Percentiles rank a stretch among this genome's conserved stretches.
phyloP scores from a whole-genome alignment of 2,797 vertebrate genomes.

The Triplophysa bombifrons region DNA sequence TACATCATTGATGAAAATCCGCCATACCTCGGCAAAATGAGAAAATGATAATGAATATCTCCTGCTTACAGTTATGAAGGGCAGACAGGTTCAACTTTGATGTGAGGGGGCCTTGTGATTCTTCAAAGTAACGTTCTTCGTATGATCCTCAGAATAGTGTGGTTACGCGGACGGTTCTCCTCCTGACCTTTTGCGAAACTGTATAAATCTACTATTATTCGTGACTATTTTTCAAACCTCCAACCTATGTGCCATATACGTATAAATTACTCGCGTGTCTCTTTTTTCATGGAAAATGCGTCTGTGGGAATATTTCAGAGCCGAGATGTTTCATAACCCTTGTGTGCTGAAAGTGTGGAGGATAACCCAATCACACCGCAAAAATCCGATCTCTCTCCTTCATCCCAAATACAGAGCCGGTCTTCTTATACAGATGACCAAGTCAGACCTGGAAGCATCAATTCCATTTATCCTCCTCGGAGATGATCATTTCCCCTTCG shows the following conservation, averaged over 20 bases:
- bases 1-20: constrained; percentile 63
- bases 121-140: constrained; percentile 32
- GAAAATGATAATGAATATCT: constrained; percentile 39
- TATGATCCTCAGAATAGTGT: neutral
- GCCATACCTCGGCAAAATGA: constrained; percentile 51
- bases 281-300: constrained; percentile 13
- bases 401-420: constrained; percentile 27
- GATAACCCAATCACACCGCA: constrained; percentile 51
- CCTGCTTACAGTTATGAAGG: constrained; percentile 29
- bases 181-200: neutral
- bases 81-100: constrained; percentile 21
- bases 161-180: constrained; percentile 12
- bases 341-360: constrained; percentile 43
- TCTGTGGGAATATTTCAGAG: constrained; percentile 27
- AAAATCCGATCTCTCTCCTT: constrained; percentile 48
- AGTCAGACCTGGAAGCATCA: constrained; percentile 54
- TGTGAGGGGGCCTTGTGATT: neutral
- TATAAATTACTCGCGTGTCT: constrained; percentile 23
- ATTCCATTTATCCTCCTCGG: constrained; percentile 51
- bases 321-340: constrained; percentile 56
- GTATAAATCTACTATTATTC: neutral
- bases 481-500: constrained; percentile 45
- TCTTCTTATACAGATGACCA: constrained; percentile 47
- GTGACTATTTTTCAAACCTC: neutral
- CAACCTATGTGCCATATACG: constrained; percentile 8